A percentile compares a stretch with the other conserved stretches of the same genome.
phyloP scores from a whole-genome alignment of 2,888 invertebrate species.

The Perizoma flavofasciatum region DNA sequence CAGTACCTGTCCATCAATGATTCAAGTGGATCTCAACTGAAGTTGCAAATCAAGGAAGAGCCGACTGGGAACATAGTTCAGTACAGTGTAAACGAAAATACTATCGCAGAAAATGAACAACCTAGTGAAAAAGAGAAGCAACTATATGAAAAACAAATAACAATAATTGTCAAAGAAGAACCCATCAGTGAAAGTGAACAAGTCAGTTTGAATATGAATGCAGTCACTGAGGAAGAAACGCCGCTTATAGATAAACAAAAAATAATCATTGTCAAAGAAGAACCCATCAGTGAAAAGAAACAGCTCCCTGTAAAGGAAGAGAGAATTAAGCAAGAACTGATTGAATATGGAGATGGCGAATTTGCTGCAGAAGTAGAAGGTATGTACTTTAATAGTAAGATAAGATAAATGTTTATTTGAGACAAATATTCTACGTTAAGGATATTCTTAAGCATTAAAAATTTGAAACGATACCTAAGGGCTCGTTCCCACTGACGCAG shows the following conservation, averaged over 20 bases:
- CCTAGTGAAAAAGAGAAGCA: neutral
- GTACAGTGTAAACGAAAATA: neutral
- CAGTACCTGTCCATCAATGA: neutral
- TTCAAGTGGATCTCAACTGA: neutral
- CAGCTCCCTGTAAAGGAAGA: neutral
- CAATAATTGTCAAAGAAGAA: neutral
- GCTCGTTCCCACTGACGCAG: no score
- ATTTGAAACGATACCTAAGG: no score
- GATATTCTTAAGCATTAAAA: no score
- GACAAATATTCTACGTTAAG: no score
- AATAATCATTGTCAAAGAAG: neutral
- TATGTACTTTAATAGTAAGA: neutral
- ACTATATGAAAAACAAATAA: neutral
- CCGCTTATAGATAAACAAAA: neutral
- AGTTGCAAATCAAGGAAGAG: neutral
- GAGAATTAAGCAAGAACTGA: neutral
- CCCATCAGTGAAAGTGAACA: neutral
- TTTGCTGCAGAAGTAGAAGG: neutral
- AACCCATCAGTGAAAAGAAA: neutral
- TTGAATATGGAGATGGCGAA: neutral
- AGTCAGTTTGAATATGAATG: neutral
- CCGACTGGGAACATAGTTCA: neutral
- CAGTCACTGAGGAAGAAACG: neutral
- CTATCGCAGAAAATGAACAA: neutral
- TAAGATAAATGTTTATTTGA: no score